phyloP scores from a whole-genome alignment of 2,113 vertebrate species.

The Myrmecobius fasciatus region DNA sequence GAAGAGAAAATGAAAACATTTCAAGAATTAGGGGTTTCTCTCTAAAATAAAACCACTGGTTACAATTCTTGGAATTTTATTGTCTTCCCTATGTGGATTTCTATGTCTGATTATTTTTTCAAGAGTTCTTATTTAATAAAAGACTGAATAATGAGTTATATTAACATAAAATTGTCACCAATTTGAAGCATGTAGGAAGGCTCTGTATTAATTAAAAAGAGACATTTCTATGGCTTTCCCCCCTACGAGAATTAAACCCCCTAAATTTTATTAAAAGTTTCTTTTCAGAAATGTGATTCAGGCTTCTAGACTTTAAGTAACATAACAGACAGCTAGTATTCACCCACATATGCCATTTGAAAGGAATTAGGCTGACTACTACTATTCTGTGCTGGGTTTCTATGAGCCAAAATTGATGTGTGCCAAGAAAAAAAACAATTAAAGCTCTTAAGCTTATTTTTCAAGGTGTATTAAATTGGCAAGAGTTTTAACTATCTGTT shows the following conservation, averaged over 20 bases:
- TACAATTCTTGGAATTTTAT: constrained; percentile 2
- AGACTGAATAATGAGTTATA: constrained; percentile 40
- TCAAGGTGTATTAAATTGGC: constrained; percentile 59
- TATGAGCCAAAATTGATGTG: constrained; percentile 68
- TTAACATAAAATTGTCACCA: constrained; percentile 66
- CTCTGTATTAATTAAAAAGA: constrained; percentile 64
- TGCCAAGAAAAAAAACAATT: constrained; percentile 71
- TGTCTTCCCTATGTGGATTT: background rate
- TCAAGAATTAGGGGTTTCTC: background rate
- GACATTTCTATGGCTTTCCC: constrained; percentile 38
- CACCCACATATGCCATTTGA: constrained; percentile 72
- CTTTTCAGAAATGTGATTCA: constrained; percentile 61
- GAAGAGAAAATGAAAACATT: background rate
- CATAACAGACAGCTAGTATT: constrained; percentile 68
- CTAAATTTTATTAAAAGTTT: constrained; percentile 65
- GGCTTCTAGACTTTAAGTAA: constrained; percentile 59
- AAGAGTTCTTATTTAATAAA: constrained; percentile 50
- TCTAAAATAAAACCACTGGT: background rate
- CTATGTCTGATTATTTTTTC: constrained; percentile 33
- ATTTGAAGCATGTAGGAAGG: constrained; percentile 46
- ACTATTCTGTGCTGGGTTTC: constrained; percentile 60
- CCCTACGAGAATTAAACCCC: constrained; percentile 38
- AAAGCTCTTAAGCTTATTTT: constrained; percentile 65
- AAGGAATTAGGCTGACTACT: constrained; percentile 69
- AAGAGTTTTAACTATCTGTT: constrained; percentile 66